Evolutionary conservation across 2,888 invertebrate genomes (phyloP), one percentile per base, ranked within the genome.

Genomic region (Athalia cordata): DNA sequence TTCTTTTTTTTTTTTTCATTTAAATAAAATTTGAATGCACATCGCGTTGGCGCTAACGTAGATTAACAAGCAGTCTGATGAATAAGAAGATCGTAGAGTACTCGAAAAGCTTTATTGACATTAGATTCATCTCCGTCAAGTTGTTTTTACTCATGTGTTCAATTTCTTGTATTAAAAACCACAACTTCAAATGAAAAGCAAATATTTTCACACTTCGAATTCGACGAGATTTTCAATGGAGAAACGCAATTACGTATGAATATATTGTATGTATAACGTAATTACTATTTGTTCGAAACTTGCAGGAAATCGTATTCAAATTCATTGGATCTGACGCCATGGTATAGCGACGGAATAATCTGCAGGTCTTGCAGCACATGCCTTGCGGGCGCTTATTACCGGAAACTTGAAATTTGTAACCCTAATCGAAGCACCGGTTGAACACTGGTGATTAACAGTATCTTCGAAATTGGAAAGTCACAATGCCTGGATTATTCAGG

Each of bases 371-470:
- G 29, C 29, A 68, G 3, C 29, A 29, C 52, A 6, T 52, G 52
- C 29, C 29, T n/a, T 50, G 29, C 29, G 52, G 67, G 11, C 29
- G 7, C 11, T 52, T 29, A 43, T 50, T 50, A 50, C 67, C 6
- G 68, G n/a, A 43, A 43, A 68, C 43, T 68, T 68, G 29, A 52
- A 15, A 68, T 55, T 68, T 52, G 52, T 29, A 68, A 52, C 52
- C 43, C 43, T 15, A 3, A 8, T 50, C 9, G 52, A 5, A 50
- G 52, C 29, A 52, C 67, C 13, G 50, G 11, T 50, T 68, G 49
- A 49, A 66, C 13, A 9, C 52, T 66, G 11, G 66, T 13, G 11
- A 55, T 55, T 68, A 68, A 55, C 43, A 55, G 43, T 29, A n/a
- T 55, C 3, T 9, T n/a, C 52, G 43, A n/a, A 68, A 55, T 55